phyloP scores from a whole-genome alignment of 2,888 invertebrate species.

The Platerodrilus igneus region DNA sequence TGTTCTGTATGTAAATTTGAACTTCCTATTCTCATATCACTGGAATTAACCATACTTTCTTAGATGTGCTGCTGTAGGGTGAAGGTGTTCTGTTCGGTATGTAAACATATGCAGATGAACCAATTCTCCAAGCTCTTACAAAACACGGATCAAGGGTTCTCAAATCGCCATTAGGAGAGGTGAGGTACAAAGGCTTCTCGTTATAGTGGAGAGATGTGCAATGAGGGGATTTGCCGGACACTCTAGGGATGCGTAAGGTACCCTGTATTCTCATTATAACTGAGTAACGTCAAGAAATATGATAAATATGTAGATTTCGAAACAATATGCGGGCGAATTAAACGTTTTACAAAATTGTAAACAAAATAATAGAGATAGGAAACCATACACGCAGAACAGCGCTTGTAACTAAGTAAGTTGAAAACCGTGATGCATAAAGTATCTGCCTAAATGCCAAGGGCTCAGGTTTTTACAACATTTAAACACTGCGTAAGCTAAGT shows the following conservation, averaged over 20 bases:
- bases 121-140: slow-evolving; percentile 14
- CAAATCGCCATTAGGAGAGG: slow-evolving; percentile 45
- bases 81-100: no score
- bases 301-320: slow-evolving; percentile 3
- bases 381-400: slow-evolving; percentile 25
- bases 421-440: slow-evolving; percentile 39
- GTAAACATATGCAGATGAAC: slow-evolving; percentile 36
- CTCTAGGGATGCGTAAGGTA: slow-evolving; percentile 45
- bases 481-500: slow-evolving; percentile 45
- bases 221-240: slow-evolving; percentile 39
- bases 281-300: background rate
- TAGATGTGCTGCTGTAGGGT: slow-evolving; percentile 26
- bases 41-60: slow-evolving; percentile 29
- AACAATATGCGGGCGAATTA: slow-evolving; percentile 8
- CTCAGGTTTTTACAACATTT: slow-evolving; percentile 47
- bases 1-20: slow-evolving; percentile 42
- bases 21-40: slow-evolving; percentile 31
- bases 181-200: slow-evolving; percentile 46
- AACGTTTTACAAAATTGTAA: slow-evolving; percentile 36
- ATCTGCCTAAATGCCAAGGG: slow-evolving; percentile 36
- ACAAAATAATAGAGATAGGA: slow-evolving; percentile 45
- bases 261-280: slow-evolving; percentile 41
- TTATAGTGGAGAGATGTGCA: slow-evolving; percentile 40
- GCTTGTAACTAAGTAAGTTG: slow-evolving; percentile 36
- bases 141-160: slow-evolving; percentile 36